Conservation (phyloP, 2,888 invertebrate species). For the Hemithea aestivaria region DNA sequence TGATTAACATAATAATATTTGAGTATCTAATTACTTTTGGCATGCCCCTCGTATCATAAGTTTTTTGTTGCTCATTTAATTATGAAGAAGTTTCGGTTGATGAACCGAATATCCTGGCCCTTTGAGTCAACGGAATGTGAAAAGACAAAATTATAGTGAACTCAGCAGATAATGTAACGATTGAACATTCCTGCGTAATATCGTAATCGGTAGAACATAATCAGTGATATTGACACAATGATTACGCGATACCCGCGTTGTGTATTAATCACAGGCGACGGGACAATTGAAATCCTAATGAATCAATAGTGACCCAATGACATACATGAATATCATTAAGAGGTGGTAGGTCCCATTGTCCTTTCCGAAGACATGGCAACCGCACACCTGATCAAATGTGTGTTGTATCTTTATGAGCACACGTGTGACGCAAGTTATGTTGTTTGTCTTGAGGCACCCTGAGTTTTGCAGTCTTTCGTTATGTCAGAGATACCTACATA, state of each 20-base stretch:
- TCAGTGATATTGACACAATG: no score
- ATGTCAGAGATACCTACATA: neutral
- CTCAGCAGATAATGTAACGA: neutral
- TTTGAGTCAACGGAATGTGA: neutral
- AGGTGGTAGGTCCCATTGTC: conserved; percentile 5
- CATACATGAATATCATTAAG: conserved; percentile 35
- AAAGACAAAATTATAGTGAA: neutral
- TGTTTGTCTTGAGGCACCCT: conserved; percentile 14
- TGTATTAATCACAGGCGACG: conserved; percentile 3
- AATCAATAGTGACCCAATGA: conserved; percentile 38
- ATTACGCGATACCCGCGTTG: conserved; percentile 3
- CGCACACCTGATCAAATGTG: conserved; percentile 26
- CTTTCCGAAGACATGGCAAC: conserved; percentile 16
- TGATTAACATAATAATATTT: no score
- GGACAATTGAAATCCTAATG: conserved; percentile 31
- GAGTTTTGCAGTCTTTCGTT: conserved; percentile 8
- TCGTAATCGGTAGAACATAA: no score
- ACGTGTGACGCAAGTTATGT: conserved; percentile 14
- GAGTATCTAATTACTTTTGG: no score
- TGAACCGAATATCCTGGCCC: conserved; percentile 18
- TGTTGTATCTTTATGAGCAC: conserved; percentile 1
- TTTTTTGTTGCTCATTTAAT: conserved; percentile 7
- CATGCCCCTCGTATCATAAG: no score
- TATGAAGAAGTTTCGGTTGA: conserved; percentile 11
- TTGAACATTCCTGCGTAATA: no score